Percentiles rank a stretch among this genome's conserved stretches.
Evolutionary conservation across 2,888 invertebrate genomes (phyloP).

Genomic region (Tipula confusa): DNA sequence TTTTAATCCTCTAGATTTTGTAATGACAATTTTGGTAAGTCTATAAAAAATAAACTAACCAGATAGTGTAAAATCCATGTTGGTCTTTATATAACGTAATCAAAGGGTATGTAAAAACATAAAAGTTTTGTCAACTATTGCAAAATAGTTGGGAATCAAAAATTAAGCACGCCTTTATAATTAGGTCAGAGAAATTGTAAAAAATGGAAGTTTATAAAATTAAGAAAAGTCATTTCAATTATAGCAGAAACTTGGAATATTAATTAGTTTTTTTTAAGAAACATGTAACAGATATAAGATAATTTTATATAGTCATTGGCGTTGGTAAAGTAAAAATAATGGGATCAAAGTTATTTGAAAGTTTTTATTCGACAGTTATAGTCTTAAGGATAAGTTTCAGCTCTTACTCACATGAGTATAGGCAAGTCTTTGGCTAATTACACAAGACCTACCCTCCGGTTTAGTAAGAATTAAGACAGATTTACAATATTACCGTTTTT

Average conservation of each 20-base stretch:
- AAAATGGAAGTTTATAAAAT: neutral
- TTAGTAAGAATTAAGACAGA: too few relatives aligned
- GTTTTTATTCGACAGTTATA: too few relatives aligned
- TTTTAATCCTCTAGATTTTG: constrained; percentile 4
- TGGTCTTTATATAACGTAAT: neutral
- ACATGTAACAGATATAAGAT: too few relatives aligned
- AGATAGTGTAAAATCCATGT: neutral
- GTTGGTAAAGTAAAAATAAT: too few relatives aligned
- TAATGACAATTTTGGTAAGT: neutral
- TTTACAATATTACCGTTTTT: too few relatives aligned
- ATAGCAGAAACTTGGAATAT: neutral
- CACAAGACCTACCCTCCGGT: too few relatives aligned
- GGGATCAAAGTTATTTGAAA: too few relatives aligned
- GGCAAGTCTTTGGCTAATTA: too few relatives aligned
- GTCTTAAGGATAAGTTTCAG: too few relatives aligned
- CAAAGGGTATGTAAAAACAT: neutral
- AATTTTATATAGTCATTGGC: too few relatives aligned
- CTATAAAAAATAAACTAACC: neutral
- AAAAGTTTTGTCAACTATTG: neutral
- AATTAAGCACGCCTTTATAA: neutral
- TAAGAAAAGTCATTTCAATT: neutral
- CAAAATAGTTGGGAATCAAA: neutral
- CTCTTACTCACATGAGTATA: too few relatives aligned
- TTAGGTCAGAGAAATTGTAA: neutral
- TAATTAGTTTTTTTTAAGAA: too few relatives aligned